These are phyloP conservation scores for Patella depressa DNA, from an alignment of 2,888 invertebrate genomes.

Conservation along the genomic window DNA sequence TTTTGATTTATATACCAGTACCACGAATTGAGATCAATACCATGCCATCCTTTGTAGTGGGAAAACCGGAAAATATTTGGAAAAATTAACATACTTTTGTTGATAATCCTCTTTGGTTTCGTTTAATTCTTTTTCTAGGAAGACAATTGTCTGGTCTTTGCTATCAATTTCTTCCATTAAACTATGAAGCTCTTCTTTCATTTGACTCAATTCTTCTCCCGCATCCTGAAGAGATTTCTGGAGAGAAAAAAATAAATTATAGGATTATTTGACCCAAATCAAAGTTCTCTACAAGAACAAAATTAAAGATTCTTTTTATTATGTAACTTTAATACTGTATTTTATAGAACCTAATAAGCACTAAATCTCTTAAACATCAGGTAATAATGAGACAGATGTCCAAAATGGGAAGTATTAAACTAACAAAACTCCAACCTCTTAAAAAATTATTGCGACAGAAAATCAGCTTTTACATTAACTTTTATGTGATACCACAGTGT, in stretches of 20 bases:
- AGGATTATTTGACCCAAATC: too few species aligned
- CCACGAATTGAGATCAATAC: neutral
- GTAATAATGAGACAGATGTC: too few species aligned
- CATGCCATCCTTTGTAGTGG: neutral
- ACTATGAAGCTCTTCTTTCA: constrained; percentile 62
- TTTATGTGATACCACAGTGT: too few species aligned
- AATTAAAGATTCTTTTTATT: too few species aligned
- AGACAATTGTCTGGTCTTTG: constrained; percentile 63
- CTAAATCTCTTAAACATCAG: too few species aligned
- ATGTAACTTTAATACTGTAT: too few species aligned
- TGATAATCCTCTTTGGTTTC: constrained; percentile 47
- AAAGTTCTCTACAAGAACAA: too few species aligned
- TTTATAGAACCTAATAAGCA: too few species aligned
- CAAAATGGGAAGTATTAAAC: too few species aligned
- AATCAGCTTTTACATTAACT: too few species aligned
- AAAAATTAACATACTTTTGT: constrained; percentile 41
- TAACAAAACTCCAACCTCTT: too few species aligned
- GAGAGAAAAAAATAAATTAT: constrained; percentile 7
- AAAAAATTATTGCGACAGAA: too few species aligned
- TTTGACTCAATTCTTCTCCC: constrained; percentile 59
- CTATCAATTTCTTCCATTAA: constrained; percentile 63
- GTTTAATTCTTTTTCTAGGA: constrained; percentile 57
- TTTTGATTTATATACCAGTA: neutral
- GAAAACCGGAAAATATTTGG: neutral
- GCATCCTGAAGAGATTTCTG: constrained; percentile 66